A percentile compares a stretch with the other conserved stretches of the same genome.
phyloP scores from a whole-genome alignment of 1,140 invertebrate genomes.

The Charaxes varanes region DNA sequence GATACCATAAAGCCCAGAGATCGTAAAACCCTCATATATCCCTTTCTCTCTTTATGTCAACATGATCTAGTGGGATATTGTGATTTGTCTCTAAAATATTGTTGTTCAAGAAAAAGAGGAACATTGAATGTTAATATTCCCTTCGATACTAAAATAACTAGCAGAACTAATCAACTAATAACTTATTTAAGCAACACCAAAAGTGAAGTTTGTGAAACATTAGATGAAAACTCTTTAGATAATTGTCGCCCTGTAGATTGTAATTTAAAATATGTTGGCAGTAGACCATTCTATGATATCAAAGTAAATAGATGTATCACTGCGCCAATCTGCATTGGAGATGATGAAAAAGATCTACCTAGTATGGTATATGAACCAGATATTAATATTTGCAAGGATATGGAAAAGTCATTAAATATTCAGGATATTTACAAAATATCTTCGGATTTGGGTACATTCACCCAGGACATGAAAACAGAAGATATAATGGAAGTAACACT shows the following conservation, averaged over 20 bases:
- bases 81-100: conserved; percentile 31
- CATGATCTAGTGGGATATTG: conserved; percentile 45
- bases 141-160: conserved; percentile 40
- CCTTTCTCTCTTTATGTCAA: conserved; percentile 34
- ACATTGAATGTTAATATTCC: conserved; percentile 25
- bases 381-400: conserved; percentile 48
- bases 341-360: conserved; percentile 29
- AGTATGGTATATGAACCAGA: conserved; percentile 30
- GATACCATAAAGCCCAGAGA: conserved; percentile 28
- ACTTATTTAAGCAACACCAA: conserved; percentile 26
- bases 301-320: conserved; percentile 29
- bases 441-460: conserved; percentile 36
- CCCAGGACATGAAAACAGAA: conserved; percentile 10
- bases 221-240: conserved; percentile 37
- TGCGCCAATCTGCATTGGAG: conserved; percentile 25
- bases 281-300: conserved; percentile 29
- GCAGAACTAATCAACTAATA: conserved; percentile 19
- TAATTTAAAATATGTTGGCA: conserved; percentile 38
- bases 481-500: conserved; percentile 26
- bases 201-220: conserved; percentile 22
- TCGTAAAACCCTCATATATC: conserved; percentile 31
- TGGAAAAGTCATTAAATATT: conserved; percentile 33
- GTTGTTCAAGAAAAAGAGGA: conserved; percentile 22
- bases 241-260: conserved; percentile 36
- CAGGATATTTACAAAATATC: conserved; percentile 45